phyloP scores from a whole-genome alignment of 2,888 invertebrate species.

The Tinea trinotella region DNA sequence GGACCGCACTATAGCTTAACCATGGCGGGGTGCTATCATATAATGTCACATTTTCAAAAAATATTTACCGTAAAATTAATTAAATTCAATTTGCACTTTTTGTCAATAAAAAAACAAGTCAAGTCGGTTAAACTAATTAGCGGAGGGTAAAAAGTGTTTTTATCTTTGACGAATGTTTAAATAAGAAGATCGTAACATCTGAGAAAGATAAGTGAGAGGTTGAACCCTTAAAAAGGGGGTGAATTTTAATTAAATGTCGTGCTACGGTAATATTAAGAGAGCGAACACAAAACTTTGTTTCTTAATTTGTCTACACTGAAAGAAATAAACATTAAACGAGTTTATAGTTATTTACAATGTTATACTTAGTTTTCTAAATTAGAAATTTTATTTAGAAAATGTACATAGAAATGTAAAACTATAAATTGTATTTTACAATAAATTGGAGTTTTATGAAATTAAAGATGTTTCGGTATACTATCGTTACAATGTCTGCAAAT shows the following conservation, averaged over 20 bases:
- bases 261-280: constrained; percentile 66
- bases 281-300: constrained; percentile 55
- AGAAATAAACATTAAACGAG: not conserved
- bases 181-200: constrained; percentile 59
- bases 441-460: too few species aligned
- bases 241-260: constrained; percentile 69
- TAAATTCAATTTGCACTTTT: too few species aligned
- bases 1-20: too few species aligned
- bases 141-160: not conserved
- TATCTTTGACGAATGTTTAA: constrained; percentile 46
- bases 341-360: not conserved
- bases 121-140: constrained; percentile 7
- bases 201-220: constrained; percentile 43
- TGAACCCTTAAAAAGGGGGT: constrained; percentile 34
- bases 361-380: not conserved
- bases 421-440: too few species aligned
- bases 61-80: not conserved
- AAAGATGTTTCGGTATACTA: too few species aligned
- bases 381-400: too few species aligned
- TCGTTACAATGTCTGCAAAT: too few species aligned
- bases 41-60: too few species aligned
- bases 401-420: too few species aligned
- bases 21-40: too few species aligned
- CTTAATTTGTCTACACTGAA: constrained; percentile 57
- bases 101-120: not conserved